phyloP scores from a whole-genome alignment of 2,797 vertebrate genomes.

The Rhabdophis nuchalis region DNA sequence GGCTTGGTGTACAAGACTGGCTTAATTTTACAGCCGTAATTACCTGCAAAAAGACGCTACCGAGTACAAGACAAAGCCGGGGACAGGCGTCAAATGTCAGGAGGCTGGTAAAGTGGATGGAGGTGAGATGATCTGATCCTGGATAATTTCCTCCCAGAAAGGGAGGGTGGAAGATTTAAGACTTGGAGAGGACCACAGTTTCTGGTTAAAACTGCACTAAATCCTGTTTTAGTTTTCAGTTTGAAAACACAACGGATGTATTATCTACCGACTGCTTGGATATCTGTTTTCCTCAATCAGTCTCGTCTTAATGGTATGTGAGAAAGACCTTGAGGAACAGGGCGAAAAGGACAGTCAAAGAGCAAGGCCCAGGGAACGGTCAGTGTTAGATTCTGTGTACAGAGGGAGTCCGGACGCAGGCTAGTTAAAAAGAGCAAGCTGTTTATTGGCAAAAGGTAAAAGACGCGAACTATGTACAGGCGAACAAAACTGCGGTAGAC shows the following conservation, averaged over 20 bases:
- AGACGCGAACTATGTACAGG: too few species aligned
- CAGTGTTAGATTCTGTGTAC: too few species aligned
- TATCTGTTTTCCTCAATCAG: neutral
- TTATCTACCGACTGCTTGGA: neutral
- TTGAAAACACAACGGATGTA: neutral
- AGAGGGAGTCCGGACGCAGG: too few species aligned
- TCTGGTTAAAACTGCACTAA: neutral
- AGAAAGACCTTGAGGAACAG: neutral
- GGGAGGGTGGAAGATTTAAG: neutral
- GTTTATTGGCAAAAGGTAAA: too few species aligned
- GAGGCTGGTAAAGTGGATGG: conserved; percentile 27
- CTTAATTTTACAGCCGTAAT: conserved; percentile 79
- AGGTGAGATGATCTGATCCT: conserved; percentile 62
- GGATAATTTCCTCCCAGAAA: conserved; percentile 48
- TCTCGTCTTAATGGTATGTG: neutral
- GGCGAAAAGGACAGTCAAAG: neutral
- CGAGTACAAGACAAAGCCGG: conserved; percentile 68
- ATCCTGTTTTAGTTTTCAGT: neutral
- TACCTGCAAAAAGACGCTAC: conserved; percentile 73
- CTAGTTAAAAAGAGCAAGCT: too few species aligned
- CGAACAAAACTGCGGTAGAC: too few species aligned
- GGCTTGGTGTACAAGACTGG: conserved; percentile 76
- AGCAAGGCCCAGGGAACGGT: neutral
- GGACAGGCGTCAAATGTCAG: conserved; percentile 75
- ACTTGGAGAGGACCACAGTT: neutral